Conservation (phyloP, 2,888 invertebrate genomes). For the Drosophila suboccidentalis region DNA sequence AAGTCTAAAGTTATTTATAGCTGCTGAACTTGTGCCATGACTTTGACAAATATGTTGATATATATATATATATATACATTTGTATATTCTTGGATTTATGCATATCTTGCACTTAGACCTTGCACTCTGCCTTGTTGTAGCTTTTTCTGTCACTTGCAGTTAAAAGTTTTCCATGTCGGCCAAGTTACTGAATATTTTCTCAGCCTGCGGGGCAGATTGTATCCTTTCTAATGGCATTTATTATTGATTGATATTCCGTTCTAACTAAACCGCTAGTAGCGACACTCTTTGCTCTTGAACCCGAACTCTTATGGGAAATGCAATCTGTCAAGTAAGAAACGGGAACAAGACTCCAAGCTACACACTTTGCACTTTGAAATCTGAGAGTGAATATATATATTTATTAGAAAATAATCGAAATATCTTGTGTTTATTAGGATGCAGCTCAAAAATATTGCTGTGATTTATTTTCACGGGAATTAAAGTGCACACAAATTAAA, state of each 20-base stretch:
- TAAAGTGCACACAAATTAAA: not conserved
- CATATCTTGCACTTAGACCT: constrained; percentile 38
- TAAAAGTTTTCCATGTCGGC: constrained; percentile 45
- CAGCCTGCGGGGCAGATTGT: constrained; percentile 1
- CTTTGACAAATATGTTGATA: constrained; percentile 9
- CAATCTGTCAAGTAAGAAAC: constrained; percentile 17
- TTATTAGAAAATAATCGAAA: constrained; percentile 25
- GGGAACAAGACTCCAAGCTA: not conserved
- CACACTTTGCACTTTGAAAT: constrained; percentile 18
- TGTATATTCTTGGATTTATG: not conserved
- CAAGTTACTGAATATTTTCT: constrained; percentile 21
- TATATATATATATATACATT: not conserved
- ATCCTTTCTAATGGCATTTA: constrained; percentile 16
- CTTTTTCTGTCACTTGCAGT: constrained; percentile 43
- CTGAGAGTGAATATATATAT: constrained; percentile 33
- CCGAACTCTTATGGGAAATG: constrained; percentile 22
- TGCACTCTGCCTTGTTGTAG: constrained; percentile 36
- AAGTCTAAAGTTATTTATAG: constrained; percentile 13
- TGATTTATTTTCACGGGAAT: not conserved
- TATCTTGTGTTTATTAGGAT: constrained; percentile 12
- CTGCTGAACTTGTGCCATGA: constrained; percentile 24
- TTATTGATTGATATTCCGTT: constrained; percentile 40
- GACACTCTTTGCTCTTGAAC: not conserved
- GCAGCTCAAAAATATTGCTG: not conserved
- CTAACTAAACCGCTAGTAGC: constrained; percentile 4